Evolutionary conservation across 1,140 invertebrate genomes (phyloP), one percentile per base, ranked within the genome.

Genomic region (Gonioctena quinquepunctata): DNA sequence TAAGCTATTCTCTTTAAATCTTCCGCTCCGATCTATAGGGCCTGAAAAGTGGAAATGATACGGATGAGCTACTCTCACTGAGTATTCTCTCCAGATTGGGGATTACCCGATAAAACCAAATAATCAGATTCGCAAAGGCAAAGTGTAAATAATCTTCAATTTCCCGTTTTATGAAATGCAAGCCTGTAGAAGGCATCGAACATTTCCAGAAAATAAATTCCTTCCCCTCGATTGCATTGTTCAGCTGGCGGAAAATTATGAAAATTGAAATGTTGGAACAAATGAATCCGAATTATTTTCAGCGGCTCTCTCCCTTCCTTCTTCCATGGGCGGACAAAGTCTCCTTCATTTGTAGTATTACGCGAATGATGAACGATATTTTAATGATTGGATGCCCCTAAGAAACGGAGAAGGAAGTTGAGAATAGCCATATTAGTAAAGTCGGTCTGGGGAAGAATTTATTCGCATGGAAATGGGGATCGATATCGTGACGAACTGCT

Each of bases 1-100:
- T 59, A 59, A 59, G 56, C 56, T 26, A 23, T 23, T 26, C 56
- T 59, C 23, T 59, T 25, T 25, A 23, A 59, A 59, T 59, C 56
- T 59, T 21, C 23, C 21, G 56, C n/a, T 13, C 21, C 25, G 56
- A 59, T 59, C 21, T 42, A n/a, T 22, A 23, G 23, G 21, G 21
- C 25, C 16, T 59, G 23, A 26, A 59, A 25, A 59, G 3, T 59
- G 25, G n/a, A 22, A 59, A 59, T 28, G 23, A 59, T 26, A 25
- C 56, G 56, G 56, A 59, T 25, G 56, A 59, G 21, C 56, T 59
- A 11, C 56, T 23, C 16, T 23, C 25, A 25, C n/a, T 59, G 21
- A 25, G 8, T 25, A n/a, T 23, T 6, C 19, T 13, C 21, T 16
- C 13, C 21, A 23, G 22, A 21, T 56, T 23, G 13, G 22, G 23